These are phyloP conservation scores for Catharus fuscescens DNA, from an alignment of 2,113 vertebrate species.

Conservation along the genomic window DNA sequence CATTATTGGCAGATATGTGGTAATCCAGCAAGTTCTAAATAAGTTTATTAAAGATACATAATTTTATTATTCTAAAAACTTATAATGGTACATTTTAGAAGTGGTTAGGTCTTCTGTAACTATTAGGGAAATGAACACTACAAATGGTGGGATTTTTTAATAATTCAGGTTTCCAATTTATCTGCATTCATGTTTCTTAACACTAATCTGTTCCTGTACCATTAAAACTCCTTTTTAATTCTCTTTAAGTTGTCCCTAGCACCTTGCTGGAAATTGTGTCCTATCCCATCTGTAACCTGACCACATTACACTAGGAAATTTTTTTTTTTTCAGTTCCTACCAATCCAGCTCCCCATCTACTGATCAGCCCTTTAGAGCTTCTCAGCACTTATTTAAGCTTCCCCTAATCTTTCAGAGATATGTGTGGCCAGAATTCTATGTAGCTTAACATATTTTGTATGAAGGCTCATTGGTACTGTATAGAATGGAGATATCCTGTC, in stretches of 20 bases:
- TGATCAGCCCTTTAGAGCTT: neutral
- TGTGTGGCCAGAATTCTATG: neutral
- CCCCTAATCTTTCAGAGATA: neutral
- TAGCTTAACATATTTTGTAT: neutral
- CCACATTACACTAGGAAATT: neutral
- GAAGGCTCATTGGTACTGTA: neutral
- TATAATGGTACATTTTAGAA: neutral
- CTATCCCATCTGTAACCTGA: neutral
- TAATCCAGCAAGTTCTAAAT: neutral
- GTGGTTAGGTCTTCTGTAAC: neutral
- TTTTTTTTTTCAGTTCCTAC: neutral
- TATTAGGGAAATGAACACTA: neutral
- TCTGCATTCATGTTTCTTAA: neutral
- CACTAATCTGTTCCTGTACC: neutral
- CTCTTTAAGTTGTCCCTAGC: neutral
- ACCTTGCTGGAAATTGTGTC: neutral
- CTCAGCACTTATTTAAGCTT: neutral
- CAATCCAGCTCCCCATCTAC: neutral
- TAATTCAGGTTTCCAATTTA: neutral
- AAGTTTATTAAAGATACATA: accelerated
- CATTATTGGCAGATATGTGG: neutral
- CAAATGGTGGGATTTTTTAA: neutral
- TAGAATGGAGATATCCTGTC: neutral
- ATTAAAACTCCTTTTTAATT: neutral
- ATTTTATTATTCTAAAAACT: neutral